Conservation (phyloP, 2,888 invertebrate species). For the Mayetiola destructor region DNA sequence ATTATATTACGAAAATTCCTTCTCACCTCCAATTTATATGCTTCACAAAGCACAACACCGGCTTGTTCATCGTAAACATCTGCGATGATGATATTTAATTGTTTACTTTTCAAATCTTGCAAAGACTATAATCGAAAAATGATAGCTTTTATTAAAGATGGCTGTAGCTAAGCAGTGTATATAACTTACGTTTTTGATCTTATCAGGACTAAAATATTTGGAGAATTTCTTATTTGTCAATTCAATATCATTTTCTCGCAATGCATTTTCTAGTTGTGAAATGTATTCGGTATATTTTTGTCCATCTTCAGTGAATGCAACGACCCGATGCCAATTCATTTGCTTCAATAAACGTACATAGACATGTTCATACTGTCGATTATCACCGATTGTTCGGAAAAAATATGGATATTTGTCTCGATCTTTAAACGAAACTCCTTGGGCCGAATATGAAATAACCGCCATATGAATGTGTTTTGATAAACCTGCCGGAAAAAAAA, state of each 20-base stretch:
- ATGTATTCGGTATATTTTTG: conserved; percentile 67
- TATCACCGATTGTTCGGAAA: conserved; percentile 65
- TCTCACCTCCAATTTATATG: conserved; percentile 34
- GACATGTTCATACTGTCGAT: conserved; percentile 48
- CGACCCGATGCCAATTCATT: conserved; percentile 54
- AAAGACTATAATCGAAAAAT: background rate
- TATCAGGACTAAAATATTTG: conserved; percentile 38
- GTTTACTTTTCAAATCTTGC: conserved; percentile 45
- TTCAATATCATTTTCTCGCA: conserved; percentile 46
- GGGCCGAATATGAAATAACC: conserved; percentile 64
- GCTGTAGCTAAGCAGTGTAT: conserved; percentile 6
- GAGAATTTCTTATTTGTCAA: conserved; percentile 57
- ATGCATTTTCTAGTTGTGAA: conserved; percentile 49
- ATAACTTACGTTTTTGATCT: conserved; percentile 42
- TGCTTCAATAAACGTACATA: conserved; percentile 45
- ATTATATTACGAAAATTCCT: too few relatives aligned
- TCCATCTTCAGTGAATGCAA: conserved; percentile 63
- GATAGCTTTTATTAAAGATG: too few relatives aligned
- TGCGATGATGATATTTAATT: conserved; percentile 63
- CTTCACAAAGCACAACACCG: conserved; percentile 69
- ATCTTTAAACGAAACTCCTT: conserved; percentile 56
- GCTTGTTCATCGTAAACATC: conserved; percentile 60
- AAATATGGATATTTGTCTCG: conserved; percentile 59
- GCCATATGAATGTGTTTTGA: conserved; percentile 56
- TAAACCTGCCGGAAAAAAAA: conserved; percentile 36